Percentiles rank a stretch among this genome's conserved stretches.
phyloP scores from a whole-genome alignment of 2,888 invertebrate genomes.

The Parascotia fuliginaria region DNA sequence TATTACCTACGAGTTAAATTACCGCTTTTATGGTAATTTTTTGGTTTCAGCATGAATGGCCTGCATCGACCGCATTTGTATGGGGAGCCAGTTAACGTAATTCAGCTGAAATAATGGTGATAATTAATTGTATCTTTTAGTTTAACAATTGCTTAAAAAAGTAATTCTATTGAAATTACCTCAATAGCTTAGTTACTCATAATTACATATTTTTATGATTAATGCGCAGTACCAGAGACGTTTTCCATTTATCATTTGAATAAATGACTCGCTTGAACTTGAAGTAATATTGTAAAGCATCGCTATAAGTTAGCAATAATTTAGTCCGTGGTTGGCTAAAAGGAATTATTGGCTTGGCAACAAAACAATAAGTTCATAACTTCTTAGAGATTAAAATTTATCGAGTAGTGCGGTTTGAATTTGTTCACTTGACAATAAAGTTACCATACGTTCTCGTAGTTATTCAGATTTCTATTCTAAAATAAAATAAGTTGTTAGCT shows the following conservation, averaged over 20 bases:
- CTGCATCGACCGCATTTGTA: no score
- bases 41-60: no score
- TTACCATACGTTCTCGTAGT: background rate
- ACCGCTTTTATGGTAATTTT: no score
- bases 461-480: no score
- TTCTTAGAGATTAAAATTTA: constrained; percentile 31
- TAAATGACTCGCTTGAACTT: background rate
- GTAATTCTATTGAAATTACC: no score
- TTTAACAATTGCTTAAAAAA: no score
- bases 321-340: constrained; percentile 23
- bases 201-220: background rate
- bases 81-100: no score
- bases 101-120: background rate
- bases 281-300: background rate
- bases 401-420: constrained; percentile 12
- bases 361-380: constrained; percentile 32
- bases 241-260: background rate
- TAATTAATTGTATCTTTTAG: background rate
- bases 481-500: no score
- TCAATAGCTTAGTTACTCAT: background rate
- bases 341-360: constrained; percentile 29
- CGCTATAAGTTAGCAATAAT: constrained; percentile 8
- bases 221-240: background rate
- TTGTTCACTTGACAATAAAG: constrained; percentile 11
- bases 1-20: no score